A percentile compares a stretch with the other conserved stretches of the same genome.
phyloP scores from a whole-genome alignment of 1,140 invertebrate genomes.

The Metaphire vulgaris region DNA sequence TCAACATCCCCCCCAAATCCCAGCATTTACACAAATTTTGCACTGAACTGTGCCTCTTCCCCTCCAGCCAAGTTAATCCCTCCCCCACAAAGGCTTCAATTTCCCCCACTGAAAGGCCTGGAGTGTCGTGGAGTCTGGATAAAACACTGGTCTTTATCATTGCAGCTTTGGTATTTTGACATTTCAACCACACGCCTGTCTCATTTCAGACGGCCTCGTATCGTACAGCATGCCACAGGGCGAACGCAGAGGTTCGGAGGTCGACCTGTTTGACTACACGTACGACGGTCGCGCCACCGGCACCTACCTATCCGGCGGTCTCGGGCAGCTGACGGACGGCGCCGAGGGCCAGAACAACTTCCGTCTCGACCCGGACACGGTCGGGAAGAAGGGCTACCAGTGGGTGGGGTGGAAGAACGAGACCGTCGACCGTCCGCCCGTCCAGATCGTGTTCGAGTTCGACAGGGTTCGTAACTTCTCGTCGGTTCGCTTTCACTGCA shows the following conservation, averaged over 20 bases:
- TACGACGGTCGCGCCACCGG: slow-evolving; percentile 70
- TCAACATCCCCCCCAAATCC: too few species aligned
- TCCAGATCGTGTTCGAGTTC: slow-evolving; percentile 68
- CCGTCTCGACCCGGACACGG: slow-evolving; percentile 62
- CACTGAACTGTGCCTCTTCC: too few species aligned
- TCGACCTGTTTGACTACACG: slow-evolving; percentile 79
- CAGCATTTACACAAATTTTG: too few species aligned
- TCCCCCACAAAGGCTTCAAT: too few species aligned
- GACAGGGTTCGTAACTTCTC: slow-evolving; percentile 79
- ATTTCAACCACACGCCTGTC: too few species aligned
- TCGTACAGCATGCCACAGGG: slow-evolving; percentile 79
- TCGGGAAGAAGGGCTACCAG: slow-evolving; percentile 61
- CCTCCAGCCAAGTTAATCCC: too few species aligned
- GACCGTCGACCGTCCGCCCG: slow-evolving; percentile 33
- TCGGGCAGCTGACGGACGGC: slow-evolving; percentile 84
- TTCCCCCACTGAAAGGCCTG: too few species aligned
- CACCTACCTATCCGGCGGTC: slow-evolving; percentile 61
- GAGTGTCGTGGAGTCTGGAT: too few species aligned
- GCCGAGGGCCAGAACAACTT: slow-evolving; percentile 67
- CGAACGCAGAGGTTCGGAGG: slow-evolving; percentile 62
- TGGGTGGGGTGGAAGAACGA: slow-evolving; percentile 77
- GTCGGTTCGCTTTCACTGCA: slow-evolving; percentile 70
- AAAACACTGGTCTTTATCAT: too few species aligned
- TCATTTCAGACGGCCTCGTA: slow-evolving; percentile 58
- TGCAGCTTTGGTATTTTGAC: too few species aligned